Evolutionary conservation across 2,797 vertebrate species (phyloP).

Genomic region (Eidolon dupreanum): DNA sequence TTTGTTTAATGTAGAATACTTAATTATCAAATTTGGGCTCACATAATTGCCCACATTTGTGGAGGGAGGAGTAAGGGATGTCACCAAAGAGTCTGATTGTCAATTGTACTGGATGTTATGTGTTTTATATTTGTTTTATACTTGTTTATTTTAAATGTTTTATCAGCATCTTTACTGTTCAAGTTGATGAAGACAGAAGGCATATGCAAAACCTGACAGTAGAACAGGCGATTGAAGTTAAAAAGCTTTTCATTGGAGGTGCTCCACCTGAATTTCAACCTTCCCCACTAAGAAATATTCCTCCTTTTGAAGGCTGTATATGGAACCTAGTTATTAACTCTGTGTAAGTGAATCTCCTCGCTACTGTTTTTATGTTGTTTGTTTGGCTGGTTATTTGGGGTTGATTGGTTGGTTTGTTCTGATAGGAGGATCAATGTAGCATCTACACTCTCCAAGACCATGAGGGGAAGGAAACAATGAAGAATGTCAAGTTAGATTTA

Average conservation of each 20-base stretch:
- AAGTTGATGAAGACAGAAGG: constrained; percentile 94
- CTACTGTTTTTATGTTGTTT: background rate
- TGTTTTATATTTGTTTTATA: background rate
- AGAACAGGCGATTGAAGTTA: constrained; percentile 90
- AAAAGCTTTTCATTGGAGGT: constrained; percentile 94
- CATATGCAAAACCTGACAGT: constrained; percentile 89
- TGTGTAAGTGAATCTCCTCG: constrained; percentile 86
- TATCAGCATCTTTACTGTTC: constrained; percentile 91
- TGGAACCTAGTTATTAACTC: constrained; percentile 98
- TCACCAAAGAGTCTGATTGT: constrained; percentile 36
- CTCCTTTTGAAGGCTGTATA: constrained; percentile 95
- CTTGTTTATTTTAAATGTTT: constrained; percentile 66
- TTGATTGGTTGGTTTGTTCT: too few species aligned
- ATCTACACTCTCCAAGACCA: background rate
- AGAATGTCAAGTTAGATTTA: background rate
- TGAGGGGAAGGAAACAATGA: background rate
- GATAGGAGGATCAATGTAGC: background rate
- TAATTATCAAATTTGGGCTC: constrained; percentile 2
- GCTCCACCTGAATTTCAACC: constrained; percentile 89
- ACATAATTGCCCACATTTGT: background rate
- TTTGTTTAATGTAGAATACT: constrained; percentile 29
- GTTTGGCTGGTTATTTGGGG: background rate
- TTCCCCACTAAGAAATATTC: constrained; percentile 88
- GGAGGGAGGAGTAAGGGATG: background rate
- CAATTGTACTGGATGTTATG: background rate